Evolutionary conservation across 1,140 invertebrate species (phyloP).

Genomic region (Ceratina australensis): DNA sequence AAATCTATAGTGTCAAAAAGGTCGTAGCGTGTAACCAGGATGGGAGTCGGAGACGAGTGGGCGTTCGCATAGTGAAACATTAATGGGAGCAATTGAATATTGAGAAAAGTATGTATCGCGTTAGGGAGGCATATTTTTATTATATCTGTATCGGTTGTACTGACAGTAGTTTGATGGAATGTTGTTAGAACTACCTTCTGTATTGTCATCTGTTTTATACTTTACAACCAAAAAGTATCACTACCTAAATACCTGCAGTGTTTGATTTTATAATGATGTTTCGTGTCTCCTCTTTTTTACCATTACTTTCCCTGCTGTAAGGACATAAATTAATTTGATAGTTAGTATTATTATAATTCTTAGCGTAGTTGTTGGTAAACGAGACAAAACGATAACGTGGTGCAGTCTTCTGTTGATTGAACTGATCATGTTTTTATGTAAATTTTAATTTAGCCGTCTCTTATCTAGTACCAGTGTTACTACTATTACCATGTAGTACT

Average conservation of each 20-base stretch:
- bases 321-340: conserved; percentile 54
- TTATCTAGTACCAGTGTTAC: conserved; percentile 66
- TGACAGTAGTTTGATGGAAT: conserved; percentile 55
- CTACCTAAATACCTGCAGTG: conserved; percentile 46
- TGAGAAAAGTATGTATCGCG: conserved; percentile 21
- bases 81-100: conserved; percentile 44
- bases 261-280: conserved; percentile 41
- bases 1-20: conserved; percentile 36
- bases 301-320: conserved; percentile 32
- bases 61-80: conserved; percentile 28
- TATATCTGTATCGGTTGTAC: conserved; percentile 34
- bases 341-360: conserved; percentile 64
- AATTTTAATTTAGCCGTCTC: conserved; percentile 5
- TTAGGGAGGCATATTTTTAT: conserved; percentile 35
- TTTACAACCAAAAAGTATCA: conserved; percentile 64
- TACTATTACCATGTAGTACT: conserved; percentile 73
- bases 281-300: conserved; percentile 49
- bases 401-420: conserved; percentile 21
- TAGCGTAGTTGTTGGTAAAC: conserved; percentile 63
- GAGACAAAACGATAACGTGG: conserved; percentile 33
- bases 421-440: conserved; percentile 25
- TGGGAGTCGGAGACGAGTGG: neutral
- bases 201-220: conserved; percentile 57
- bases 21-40: neutral
- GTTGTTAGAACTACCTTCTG: conserved; percentile 53